phyloP scores from a whole-genome alignment of 2,797 vertebrate species.

The Phoxinus dragarum region DNA sequence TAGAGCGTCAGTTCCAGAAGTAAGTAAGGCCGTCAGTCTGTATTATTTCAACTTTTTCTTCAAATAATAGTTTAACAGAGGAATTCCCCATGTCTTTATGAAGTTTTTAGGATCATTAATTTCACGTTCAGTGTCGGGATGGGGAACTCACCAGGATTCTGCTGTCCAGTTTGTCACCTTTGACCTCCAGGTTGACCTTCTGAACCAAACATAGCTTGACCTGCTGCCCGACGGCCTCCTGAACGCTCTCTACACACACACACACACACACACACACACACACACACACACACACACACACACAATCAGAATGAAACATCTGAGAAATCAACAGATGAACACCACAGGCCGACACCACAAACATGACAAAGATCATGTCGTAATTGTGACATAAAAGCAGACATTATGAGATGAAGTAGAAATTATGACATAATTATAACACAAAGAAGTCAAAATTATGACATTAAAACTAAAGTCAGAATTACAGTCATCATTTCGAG shows the following conservation, averaged over 20 bases:
- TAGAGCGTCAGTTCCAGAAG: neutral
- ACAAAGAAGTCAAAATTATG: neutral
- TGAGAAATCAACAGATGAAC: neutral
- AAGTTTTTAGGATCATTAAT: too few relatives aligned
- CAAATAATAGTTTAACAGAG: neutral
- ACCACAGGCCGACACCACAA: neutral
- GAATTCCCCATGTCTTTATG: neutral
- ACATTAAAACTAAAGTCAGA: neutral
- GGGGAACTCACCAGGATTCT: conserved; percentile 86
- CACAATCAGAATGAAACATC: neutral
- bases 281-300: neutral
- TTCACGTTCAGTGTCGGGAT: neutral
- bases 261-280: conserved; percentile 20
- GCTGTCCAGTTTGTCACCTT: conserved; percentile 91
- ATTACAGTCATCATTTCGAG: neutral
- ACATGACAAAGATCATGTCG: neutral
- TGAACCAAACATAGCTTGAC: conserved; percentile 88
- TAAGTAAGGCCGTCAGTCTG: neutral
- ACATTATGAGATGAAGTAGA: neutral
- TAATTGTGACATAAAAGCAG: too few relatives aligned
- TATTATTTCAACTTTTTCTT: neutral
- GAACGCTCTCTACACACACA: conserved; percentile 84
- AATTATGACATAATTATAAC: too few relatives aligned
- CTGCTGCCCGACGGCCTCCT: conserved; percentile 89
- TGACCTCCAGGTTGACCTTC: conserved; percentile 90